A percentile compares a stretch with the other conserved stretches of the same genome.
Conservation (phyloP, 2,113 vertebrate genomes). For the Sturnus vulgaris region DNA sequence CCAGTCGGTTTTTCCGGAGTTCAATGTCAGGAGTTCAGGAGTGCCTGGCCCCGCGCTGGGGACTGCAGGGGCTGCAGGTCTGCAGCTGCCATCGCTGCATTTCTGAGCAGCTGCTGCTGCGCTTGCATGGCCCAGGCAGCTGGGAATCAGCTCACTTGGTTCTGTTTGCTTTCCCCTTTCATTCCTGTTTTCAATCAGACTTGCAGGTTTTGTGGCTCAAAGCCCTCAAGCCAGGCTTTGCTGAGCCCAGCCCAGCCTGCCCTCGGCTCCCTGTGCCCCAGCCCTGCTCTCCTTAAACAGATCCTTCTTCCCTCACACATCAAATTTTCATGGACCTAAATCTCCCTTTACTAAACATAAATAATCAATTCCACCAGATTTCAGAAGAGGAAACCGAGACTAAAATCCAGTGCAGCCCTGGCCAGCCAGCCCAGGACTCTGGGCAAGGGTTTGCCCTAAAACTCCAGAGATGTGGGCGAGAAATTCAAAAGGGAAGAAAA, state of each 20-base stretch:
- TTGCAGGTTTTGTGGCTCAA: not conserved
- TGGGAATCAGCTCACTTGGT: not conserved
- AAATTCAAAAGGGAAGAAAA: not conserved
- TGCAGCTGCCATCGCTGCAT: not conserved
- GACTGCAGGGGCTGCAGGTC: not conserved
- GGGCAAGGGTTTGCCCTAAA: not conserved
- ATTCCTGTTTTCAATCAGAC: not conserved
- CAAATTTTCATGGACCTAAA: not conserved
- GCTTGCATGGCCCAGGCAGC: not conserved
- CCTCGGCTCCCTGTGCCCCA: accelerated
- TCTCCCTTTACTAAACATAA: not conserved
- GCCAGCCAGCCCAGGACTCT: not conserved
- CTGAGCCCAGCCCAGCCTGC: not conserved
- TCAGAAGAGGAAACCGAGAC: not conserved
- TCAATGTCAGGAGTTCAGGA: not conserved
- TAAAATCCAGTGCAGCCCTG: accelerated
- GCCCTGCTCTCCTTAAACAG: not conserved
- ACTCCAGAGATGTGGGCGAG: not conserved
- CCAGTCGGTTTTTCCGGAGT: not conserved
- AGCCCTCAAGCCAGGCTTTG: not conserved
- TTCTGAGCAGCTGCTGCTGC: not conserved
- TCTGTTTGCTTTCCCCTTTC: not conserved
- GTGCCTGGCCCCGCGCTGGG: not conserved
- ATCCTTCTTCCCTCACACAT: not conserved
- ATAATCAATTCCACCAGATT: not conserved